These are phyloP conservation scores for Hozukius guyotensis DNA, from an alignment of 2,797 vertebrate genomes.

Conservation along the genomic window DNA sequence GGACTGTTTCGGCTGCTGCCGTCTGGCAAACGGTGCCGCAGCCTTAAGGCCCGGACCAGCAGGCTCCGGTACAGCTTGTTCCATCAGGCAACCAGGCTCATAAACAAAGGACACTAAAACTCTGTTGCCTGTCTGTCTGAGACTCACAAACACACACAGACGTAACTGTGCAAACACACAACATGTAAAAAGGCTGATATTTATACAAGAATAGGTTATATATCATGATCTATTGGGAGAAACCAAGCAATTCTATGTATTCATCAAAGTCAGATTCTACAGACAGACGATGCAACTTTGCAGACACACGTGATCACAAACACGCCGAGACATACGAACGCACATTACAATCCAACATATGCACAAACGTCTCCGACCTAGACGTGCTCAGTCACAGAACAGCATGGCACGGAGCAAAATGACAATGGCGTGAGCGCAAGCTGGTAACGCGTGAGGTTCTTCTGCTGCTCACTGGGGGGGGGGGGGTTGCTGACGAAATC, in stretches of 20 bases:
- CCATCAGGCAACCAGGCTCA: too few relatives aligned
- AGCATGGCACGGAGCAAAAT: conserved; percentile 1
- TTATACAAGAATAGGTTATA: neutral
- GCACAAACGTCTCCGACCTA: conserved; percentile 10
- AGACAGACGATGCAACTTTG: conserved; percentile 27
- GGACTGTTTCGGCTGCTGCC: too few relatives aligned
- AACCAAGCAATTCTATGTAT: neutral
- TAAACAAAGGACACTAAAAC: too few relatives aligned
- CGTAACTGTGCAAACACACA: too few relatives aligned
- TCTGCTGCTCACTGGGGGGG: conserved; percentile 39
- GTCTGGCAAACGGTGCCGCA: too few relatives aligned
- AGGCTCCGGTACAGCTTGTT: too few relatives aligned
- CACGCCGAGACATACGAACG: conserved; percentile 8
- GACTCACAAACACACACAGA: too few relatives aligned
- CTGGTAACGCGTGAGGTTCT: conserved; percentile 38
- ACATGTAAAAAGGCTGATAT: too few relatives aligned
- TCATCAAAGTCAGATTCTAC: conserved; percentile 19
- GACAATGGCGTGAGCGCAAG: conserved; percentile 6
- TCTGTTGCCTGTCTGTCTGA: too few relatives aligned
- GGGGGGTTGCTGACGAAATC: conserved; percentile 35
- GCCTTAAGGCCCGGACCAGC: too few relatives aligned
- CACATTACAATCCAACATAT: conserved; percentile 29
- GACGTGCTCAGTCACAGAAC: conserved; percentile 28
- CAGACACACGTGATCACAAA: neutral
- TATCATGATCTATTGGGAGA: accelerated